Conservation (phyloP, 1,140 invertebrate genomes). For the Ceratina australensis region DNA sequence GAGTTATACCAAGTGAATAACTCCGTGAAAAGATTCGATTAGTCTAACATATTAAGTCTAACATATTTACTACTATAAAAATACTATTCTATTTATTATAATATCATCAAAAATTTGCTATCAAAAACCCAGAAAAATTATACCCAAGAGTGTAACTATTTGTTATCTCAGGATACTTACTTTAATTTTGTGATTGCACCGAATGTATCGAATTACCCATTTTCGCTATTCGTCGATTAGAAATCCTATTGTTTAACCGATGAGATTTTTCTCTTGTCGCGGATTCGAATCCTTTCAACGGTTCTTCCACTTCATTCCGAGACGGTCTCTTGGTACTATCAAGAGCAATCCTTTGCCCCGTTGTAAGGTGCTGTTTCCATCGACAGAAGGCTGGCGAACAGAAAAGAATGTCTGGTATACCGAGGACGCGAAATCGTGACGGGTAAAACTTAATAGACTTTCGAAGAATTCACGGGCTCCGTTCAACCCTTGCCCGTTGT, state of each 20-base stretch:
- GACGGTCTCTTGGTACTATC: not conserved
- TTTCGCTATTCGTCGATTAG: not conserved
- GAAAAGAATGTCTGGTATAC: not conserved
- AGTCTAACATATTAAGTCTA: not conserved
- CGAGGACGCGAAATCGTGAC: slow-evolving; percentile 5
- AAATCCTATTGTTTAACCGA: not conserved
- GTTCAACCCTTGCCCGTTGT: not conserved
- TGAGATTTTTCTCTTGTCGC: not conserved
- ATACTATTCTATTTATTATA: no score
- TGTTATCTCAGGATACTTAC: no score
- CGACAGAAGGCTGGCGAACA: not conserved
- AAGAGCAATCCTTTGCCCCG: slow-evolving; percentile 12
- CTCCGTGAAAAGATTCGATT: not conserved
- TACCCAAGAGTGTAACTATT: no score
- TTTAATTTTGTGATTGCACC: no score
- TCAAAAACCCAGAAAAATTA: no score
- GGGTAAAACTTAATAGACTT: slow-evolving; percentile 17
- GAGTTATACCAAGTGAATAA: no score
- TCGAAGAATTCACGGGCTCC: slow-evolving; percentile 8
- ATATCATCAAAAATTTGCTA: no score
- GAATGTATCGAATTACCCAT: not conserved
- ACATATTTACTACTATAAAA: no score
- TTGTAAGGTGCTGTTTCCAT: not conserved
- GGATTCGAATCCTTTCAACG: not conserved
- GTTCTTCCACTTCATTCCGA: not conserved